Base-by-base conservation (phyloP, 2,888 invertebrate species). In the Cheilosia urbana region DNA sequence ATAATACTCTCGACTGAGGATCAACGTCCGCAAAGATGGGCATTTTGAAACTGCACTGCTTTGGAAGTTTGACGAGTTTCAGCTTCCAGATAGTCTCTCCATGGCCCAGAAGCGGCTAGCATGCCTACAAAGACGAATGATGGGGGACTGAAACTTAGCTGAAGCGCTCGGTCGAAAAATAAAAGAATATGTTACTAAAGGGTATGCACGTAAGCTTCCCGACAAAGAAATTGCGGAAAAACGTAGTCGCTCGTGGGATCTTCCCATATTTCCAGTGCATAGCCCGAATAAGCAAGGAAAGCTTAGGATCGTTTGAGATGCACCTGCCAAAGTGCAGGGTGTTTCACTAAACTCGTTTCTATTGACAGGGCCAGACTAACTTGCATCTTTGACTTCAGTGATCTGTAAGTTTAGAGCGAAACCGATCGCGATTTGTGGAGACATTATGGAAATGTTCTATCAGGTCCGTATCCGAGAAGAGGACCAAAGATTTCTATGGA, bases 321-420 rank as follows among this genome's bases (percentile, higher is more conserved):
- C 24, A 24, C 5, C 24, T 24, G 42, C 24, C 24, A 24, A 24
- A 24, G 24, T 24, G 24, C 24, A 24, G 24, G 24, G 24, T 24
- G 24, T 24, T 24, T 24, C 24, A 24, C 24, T 24, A 24, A 24
- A 24, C 24, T 24, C 24, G 24, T 24, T 24, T 24, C 24, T 24
- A 24, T 24, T 24, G 24, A 24, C 24, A 24, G 24, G 24, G 24
- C 24, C 24, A 24, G 90, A 90, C 60, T 66, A 90, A 4, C 69
- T 90, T 24, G 24, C 24, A 24, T 24, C 24, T 24, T 24, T 92
- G 30, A 78, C 89, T 24, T 24, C 24, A 24, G 24, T 24, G 24
- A 24, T 24, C 24, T 24, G 5, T 24, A 88, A 89, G 1, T 92
- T 91, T 77, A 75, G 91, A 21, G 89, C 90, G 87, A 60, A 88